Conservation (phyloP, 1,140 invertebrate genomes). For the Apis florea region DNA sequence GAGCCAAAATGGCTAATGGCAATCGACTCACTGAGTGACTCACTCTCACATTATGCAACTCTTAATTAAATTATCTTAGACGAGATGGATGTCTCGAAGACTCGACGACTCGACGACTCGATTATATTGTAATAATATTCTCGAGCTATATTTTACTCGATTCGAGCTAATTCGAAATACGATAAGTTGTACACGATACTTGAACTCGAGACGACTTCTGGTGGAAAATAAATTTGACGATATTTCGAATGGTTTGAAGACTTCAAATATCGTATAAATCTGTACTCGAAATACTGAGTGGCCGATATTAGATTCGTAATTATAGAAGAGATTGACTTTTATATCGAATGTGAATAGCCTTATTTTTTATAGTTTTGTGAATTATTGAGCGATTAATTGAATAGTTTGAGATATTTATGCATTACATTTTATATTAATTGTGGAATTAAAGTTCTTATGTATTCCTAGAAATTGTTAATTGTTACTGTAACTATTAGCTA, state of each 20-base stretch:
- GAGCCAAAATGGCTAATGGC: conserved; percentile 38
- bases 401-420: too few species aligned
- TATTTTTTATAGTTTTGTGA: too few species aligned
- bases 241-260: conserved; percentile 3
- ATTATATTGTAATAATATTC: not conserved
- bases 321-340: too few species aligned
- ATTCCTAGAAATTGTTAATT: too few species aligned
- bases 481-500: too few species aligned
- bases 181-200: not conserved
- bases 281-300: not conserved
- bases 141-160: not conserved
- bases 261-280: conserved; percentile 13
- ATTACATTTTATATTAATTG: too few species aligned
- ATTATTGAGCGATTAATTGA: too few species aligned
- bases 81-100: conserved; percentile 8
- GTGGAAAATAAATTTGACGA: conserved; percentile 7
- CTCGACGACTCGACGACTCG: not conserved
- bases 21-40: conserved; percentile 65
- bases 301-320: not conserved
- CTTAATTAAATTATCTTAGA: conserved; percentile 71
- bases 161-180: not conserved
- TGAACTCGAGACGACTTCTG: not conserved
- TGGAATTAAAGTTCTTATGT: too few species aligned
- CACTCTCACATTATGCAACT: conserved; percentile 61
- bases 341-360: too few species aligned